Percentiles rank a stretch among this genome's conserved stretches.
Evolutionary conservation across 1,140 invertebrate species (phyloP).

Genomic region (roundworm (Caenorhabditis elegans)): DNA sequence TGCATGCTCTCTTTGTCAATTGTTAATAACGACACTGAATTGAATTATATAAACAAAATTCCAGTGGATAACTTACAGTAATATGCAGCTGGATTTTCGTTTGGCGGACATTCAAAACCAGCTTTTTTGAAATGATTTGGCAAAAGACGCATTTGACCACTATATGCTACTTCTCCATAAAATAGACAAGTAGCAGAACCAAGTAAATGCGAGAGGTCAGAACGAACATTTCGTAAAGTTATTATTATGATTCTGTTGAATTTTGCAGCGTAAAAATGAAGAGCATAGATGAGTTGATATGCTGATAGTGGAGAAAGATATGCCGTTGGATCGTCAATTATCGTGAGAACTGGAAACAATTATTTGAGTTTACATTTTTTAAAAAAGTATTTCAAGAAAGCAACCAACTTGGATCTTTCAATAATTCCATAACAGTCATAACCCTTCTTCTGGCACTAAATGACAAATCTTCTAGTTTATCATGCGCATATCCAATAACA

Average conservation of each 20-base stretch:
- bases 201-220: constrained; percentile 36
- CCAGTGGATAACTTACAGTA: constrained; percentile 18
- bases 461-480: constrained; percentile 15
- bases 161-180: constrained; percentile 37
- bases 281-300: constrained; percentile 36
- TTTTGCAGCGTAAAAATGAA: constrained; percentile 23
- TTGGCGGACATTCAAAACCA: constrained; percentile 29
- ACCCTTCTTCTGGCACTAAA: constrained; percentile 25
- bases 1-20: constrained; percentile 38
- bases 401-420: constrained; percentile 26
- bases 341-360: background rate
- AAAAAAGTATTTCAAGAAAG: background rate
- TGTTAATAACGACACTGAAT: constrained; percentile 10
- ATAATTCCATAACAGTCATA: constrained; percentile 17
- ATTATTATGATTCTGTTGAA: background rate
- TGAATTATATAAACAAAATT: background rate
- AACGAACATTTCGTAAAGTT: constrained; percentile 29
- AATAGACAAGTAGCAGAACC: constrained; percentile 17
- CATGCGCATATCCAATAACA: constrained; percentile 4
- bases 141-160: constrained; percentile 1
- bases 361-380: background rate
- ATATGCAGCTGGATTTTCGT: constrained; percentile 42
- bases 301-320: constrained; percentile 22
- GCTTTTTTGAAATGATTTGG: constrained; percentile 42
- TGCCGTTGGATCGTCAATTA: constrained; percentile 29